Conservation (phyloP, 2,797 vertebrate genomes). For the Pseudopleuronectes americanus region DNA sequence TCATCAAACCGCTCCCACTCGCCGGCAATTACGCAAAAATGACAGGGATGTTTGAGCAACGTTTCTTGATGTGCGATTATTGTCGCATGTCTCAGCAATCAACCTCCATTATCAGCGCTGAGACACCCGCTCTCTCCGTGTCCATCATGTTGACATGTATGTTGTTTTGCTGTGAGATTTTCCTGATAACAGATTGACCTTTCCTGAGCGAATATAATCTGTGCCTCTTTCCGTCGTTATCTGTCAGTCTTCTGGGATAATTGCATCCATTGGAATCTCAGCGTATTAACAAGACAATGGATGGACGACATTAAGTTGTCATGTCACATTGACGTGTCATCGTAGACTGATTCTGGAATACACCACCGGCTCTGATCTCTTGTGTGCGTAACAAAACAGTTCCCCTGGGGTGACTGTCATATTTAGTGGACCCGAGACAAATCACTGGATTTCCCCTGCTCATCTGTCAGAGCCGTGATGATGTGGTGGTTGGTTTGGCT, state of each 20-base stretch:
- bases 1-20: slow-evolving; percentile 62
- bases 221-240: neutral
- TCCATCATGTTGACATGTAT: slow-evolving; percentile 11
- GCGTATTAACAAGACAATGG: slow-evolving; percentile 49
- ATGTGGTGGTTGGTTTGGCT: slow-evolving; percentile 56
- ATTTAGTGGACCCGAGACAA: slow-evolving; percentile 51
- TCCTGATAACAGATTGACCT: slow-evolving; percentile 16
- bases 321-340: slow-evolving; percentile 33
- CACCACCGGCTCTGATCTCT: slow-evolving; percentile 35
- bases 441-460: slow-evolving; percentile 49
- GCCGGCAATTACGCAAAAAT: slow-evolving; percentile 65
- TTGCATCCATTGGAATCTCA: slow-evolving; percentile 40
- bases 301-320: slow-evolving; percentile 50
- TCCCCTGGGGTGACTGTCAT: slow-evolving; percentile 24
- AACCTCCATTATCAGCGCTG: slow-evolving; percentile 34
- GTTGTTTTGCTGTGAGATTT: slow-evolving; percentile 13
- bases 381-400: slow-evolving; percentile 14
- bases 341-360: neutral
- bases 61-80: slow-evolving; percentile 46
- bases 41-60: slow-evolving; percentile 62
- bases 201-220: slow-evolving; percentile 5
- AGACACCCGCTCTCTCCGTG: slow-evolving; percentile 8
- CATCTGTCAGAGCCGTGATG: slow-evolving; percentile 33
- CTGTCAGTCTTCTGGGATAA: slow-evolving; percentile 46
- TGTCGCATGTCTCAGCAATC: slow-evolving; percentile 52